Percentiles rank a stretch among this genome's conserved stretches.
phyloP scores from a whole-genome alignment of 2,797 vertebrate genomes.

The Megaceryle alcyon region DNA sequence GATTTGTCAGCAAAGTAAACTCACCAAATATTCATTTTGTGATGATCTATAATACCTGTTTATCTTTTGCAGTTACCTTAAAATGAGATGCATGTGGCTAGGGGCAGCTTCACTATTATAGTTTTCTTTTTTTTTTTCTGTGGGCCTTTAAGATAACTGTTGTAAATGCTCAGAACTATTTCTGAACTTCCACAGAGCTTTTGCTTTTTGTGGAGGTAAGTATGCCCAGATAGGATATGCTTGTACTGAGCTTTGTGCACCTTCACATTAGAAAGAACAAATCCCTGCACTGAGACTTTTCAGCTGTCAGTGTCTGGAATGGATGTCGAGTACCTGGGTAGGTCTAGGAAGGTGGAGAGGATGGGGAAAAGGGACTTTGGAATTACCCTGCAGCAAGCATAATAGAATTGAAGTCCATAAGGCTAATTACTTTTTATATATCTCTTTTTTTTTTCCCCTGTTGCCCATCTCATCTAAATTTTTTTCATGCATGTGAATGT shows the following conservation, averaged over 20 bases:
- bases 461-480: background rate
- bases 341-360: background rate
- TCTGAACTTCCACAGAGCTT: background rate
- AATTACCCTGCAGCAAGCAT: background rate
- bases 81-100: background rate
- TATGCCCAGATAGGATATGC: background rate
- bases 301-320: background rate
- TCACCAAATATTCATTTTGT: background rate
- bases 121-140: background rate
- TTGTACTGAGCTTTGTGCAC: background rate
- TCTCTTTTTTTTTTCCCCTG: background rate
- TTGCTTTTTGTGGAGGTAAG: background rate
- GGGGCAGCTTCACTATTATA: background rate
- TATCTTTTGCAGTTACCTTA: conserved; percentile 12
- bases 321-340: background rate
- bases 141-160: background rate
- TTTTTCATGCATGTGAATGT: background rate
- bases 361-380: background rate
- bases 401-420: background rate
- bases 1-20: conserved; percentile 23
- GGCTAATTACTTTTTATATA: background rate
- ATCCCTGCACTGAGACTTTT: background rate
- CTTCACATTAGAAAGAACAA: background rate
- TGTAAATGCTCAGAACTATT: background rate
- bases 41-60: background rate